Percentiles rank a stretch among this genome's conserved stretches.
Conservation (phyloP, 2,113 vertebrate species). For the Hippolais icterina region DNA sequence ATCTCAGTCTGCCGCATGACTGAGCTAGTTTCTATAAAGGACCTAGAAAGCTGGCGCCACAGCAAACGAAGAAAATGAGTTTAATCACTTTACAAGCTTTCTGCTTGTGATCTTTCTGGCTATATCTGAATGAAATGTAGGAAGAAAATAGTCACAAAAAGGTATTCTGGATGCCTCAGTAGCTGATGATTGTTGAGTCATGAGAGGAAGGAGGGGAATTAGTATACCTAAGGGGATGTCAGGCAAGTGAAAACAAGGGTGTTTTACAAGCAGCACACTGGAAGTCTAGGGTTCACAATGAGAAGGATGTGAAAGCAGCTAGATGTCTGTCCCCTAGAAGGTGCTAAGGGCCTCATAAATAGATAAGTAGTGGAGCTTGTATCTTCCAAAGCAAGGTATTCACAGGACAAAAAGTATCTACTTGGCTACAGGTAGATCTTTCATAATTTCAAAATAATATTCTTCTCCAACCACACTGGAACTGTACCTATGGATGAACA, state of each 20-base stretch:
- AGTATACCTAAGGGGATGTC: constrained; percentile 54
- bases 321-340: neutral
- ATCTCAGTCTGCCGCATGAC: constrained; percentile 73
- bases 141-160: constrained; percentile 68
- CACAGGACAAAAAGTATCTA: neutral
- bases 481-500: neutral
- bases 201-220: neutral
- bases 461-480: neutral
- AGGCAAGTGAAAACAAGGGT: constrained; percentile 82
- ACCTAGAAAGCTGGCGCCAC: constrained; percentile 81
- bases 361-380: neutral
- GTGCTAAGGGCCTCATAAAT: neutral
- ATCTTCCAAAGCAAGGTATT: neutral
- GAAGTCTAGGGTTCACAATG: neutral
- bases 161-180: constrained; percentile 72
- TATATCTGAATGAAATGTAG: constrained; percentile 72
- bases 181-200: constrained; percentile 53
- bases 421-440: neutral
- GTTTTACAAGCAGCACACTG: constrained; percentile 39
- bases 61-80: constrained; percentile 85
- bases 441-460: neutral
- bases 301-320: neutral
- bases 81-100: constrained; percentile 78
- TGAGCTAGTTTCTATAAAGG: constrained; percentile 80
- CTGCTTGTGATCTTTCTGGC: constrained; percentile 73